A percentile compares a stretch with the other conserved stretches of the same genome.
Evolutionary conservation across 1,140 invertebrate species (phyloP).

Genomic region (Manduca sexta): DNA sequence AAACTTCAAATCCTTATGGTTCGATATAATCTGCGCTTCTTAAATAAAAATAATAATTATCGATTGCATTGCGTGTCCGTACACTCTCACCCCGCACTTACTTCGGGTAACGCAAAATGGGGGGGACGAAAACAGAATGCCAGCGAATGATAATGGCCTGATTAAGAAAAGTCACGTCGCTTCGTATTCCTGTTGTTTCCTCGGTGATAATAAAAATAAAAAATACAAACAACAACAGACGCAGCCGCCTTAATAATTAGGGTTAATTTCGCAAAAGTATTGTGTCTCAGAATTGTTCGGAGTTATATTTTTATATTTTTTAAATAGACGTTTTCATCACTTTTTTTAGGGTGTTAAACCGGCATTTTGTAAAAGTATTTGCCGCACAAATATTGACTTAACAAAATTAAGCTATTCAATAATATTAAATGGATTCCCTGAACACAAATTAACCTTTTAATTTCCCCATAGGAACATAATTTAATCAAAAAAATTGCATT

Average conservation of each 20-base stretch:
- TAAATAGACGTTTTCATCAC: neutral
- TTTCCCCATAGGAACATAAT: too few relatives aligned
- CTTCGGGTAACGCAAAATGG: too few relatives aligned
- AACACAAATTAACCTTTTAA: too few relatives aligned
- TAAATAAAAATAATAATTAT: neutral
- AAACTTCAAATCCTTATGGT: too few relatives aligned
- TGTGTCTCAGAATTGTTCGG: too few relatives aligned
- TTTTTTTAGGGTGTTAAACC: neutral
- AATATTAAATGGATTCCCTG: too few relatives aligned
- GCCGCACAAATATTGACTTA: too few relatives aligned
- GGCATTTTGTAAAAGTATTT: too few relatives aligned
- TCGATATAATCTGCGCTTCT: too few relatives aligned
- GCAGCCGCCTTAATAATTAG: slow-evolving; percentile 3
- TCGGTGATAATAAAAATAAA: slow-evolving; percentile 4
- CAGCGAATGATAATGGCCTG: slow-evolving; percentile 45
- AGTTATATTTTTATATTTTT: neutral
- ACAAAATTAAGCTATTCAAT: too few relatives aligned
- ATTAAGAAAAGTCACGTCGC: slow-evolving; percentile 43
- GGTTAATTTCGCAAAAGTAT: neutral
- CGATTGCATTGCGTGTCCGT: neutral
- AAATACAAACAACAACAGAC: slow-evolving; percentile 11
- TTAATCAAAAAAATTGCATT: too few relatives aligned
- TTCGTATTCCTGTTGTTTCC: slow-evolving; percentile 18
- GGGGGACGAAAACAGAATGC: slow-evolving; percentile 14
- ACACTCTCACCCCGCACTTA: neutral